Evolutionary conservation across 1,140 invertebrate species (phyloP), one percentile per base, ranked within the genome.

Genomic region (Bombus huntii): DNA sequence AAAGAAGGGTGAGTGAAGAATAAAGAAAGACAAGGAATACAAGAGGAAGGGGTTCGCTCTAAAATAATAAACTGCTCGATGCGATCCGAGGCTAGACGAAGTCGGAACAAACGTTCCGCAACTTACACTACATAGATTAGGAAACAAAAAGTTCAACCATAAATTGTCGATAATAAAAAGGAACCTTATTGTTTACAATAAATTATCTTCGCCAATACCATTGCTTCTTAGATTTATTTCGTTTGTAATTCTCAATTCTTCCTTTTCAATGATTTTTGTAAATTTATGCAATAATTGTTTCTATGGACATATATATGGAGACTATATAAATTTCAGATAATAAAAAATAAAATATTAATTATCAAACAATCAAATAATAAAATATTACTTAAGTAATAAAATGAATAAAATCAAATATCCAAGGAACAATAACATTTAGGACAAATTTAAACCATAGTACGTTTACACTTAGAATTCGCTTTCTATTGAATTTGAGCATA

Each of bases 51-150:
- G 85, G 84, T 91, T 89, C 28, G 76, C 84, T 92, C 85, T 91
- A 88, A 89, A 93, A 93, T 93, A 93, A 93, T 92, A 93, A 93
- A 93, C 92, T 79, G 59, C 39, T 81, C 75, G 70, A 82, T 65
- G 62, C 76, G 87, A 90, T 86, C 59, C 57, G 83, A 86, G 71
- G 68, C 65, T 90, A 88, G 86, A 77, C 66, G 13, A 77, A 85
- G 62, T 80, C 68, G 74, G 53, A 81, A 34, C 65, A 77, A 90
- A 78, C 47, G 59, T 13, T 44, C 25, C 28, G 42, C 62, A 70
- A 86, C 66, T 77, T 85, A 89, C 59, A 65, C 62, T 85, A 57
- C 25, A 34, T 75, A 82, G 70, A 44, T 42, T n/a, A 25, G 25
- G 66, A 68, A 77, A 47, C 62, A 53, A 83, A 78, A 89, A 75